These are phyloP conservation scores for Camponotus floridanus DNA, from an alignment of 1,140 invertebrate species.

Conservation along the genomic window DNA sequence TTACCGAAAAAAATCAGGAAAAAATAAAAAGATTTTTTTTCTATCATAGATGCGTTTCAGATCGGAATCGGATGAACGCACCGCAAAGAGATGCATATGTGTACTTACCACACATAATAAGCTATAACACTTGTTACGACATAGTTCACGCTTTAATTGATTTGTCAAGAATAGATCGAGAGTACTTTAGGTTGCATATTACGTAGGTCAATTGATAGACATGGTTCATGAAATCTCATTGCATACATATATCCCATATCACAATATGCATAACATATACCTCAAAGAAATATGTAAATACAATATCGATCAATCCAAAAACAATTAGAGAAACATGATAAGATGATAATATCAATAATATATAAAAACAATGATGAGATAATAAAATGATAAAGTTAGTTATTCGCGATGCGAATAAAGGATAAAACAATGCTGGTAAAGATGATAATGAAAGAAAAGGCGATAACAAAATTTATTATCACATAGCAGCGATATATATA, in stretches of 20 bases:
- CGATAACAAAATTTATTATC: slow-evolving; percentile 62
- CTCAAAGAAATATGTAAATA: slow-evolving; percentile 82
- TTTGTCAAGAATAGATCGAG: slow-evolving; percentile 65
- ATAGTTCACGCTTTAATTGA: slow-evolving; percentile 79
- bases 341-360: slow-evolving; percentile 63
- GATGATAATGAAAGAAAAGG: neutral
- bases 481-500: slow-evolving; percentile 71
- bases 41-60: slow-evolving; percentile 47
- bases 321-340: slow-evolving; percentile 56
- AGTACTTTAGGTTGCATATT: slow-evolving; percentile 71
- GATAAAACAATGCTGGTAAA: slow-evolving; percentile 23
- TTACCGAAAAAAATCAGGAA: neutral
- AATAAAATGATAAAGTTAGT: slow-evolving; percentile 43
- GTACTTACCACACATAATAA: slow-evolving; percentile 60
- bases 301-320: slow-evolving; percentile 62
- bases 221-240: slow-evolving; percentile 50
- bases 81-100: slow-evolving; percentile 56
- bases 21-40: neutral
- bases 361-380: slow-evolving; percentile 41
- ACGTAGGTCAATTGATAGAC: slow-evolving; percentile 68
- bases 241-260: slow-evolving; percentile 78
- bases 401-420: no score
- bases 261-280: slow-evolving; percentile 79
- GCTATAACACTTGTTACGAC: slow-evolving; percentile 76
- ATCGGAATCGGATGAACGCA: slow-evolving; percentile 33